Evolutionary conservation across 2,113 vertebrate genomes (phyloP).

Genomic region (Ictidomys tridecemlineatus): DNA sequence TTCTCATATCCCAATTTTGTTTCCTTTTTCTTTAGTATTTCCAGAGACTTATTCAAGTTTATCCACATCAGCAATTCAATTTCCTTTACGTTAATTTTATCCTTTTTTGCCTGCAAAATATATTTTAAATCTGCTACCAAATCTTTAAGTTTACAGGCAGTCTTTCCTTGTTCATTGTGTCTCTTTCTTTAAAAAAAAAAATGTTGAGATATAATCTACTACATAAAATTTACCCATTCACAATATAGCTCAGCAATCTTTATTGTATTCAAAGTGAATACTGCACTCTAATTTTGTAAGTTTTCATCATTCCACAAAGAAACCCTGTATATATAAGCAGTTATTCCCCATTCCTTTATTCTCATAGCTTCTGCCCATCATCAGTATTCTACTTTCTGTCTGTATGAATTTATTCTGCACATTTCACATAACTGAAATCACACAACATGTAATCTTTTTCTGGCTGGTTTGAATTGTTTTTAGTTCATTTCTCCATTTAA

Average conservation of each 20-base stretch:
- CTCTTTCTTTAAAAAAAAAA: not conserved
- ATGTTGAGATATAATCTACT: not conserved
- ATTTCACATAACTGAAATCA: too few relatives aligned
- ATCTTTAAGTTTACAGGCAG: too few relatives aligned
- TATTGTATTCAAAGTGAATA: not conserved
- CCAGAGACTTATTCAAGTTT: conserved; percentile 16
- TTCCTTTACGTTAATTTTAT: conserved; percentile 7
- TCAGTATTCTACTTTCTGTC: too few relatives aligned
- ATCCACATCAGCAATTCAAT: not conserved
- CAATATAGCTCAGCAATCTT: not conserved
- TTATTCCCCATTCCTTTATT: too few relatives aligned
- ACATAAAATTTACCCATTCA: not conserved
- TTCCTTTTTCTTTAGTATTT: not conserved
- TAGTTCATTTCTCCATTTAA: not conserved
- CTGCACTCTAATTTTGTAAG: not conserved
- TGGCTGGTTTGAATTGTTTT: not conserved
- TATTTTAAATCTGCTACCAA: conserved; percentile 5
- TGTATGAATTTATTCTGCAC: too few relatives aligned
- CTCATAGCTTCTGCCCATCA: too few relatives aligned
- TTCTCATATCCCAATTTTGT: not conserved
- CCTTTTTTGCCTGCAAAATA: not conserved
- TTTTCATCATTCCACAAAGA: too few relatives aligned
- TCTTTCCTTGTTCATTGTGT: not conserved
- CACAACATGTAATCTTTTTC: not conserved
- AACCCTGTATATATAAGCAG: too few relatives aligned